These are phyloP conservation scores for Phaetusa simplex DNA, from an alignment of 2,113 vertebrate species.

Conservation along the genomic window DNA sequence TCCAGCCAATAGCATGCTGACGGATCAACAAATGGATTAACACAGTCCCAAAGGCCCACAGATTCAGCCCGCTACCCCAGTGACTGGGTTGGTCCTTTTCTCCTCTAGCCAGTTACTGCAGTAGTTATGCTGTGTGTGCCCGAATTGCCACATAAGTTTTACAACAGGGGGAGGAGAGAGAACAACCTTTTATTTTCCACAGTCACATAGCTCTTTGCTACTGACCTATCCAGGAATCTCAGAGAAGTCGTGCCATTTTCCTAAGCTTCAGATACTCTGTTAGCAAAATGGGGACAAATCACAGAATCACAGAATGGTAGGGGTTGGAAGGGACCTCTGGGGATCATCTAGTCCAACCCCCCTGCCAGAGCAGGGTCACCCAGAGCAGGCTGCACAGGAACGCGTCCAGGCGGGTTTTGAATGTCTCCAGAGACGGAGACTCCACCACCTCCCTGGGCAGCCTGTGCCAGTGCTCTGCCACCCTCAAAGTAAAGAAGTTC, in stretches of 20 bases:
- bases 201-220: neutral
- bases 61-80: neutral
- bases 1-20: neutral
- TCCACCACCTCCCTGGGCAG: no score
- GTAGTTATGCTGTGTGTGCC: neutral
- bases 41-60: neutral
- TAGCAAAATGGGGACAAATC: neutral
- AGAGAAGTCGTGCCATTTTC: neutral
- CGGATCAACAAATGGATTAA: neutral
- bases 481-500: no score
- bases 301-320: no score
- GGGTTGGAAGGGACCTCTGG: no score
- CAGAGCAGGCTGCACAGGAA: no score
- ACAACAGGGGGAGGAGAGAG: neutral
- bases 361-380: no score
- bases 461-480: no score
- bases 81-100: neutral
- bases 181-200: neutral
- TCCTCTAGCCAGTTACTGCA: neutral
- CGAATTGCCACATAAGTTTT: neutral
- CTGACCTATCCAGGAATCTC: neutral
- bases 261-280: neutral
- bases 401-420: no score
- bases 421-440: no score
- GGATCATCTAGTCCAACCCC: no score